Base-by-base conservation (phyloP, 2,797 vertebrate genomes). In the Acanthurus tractus region DNA sequence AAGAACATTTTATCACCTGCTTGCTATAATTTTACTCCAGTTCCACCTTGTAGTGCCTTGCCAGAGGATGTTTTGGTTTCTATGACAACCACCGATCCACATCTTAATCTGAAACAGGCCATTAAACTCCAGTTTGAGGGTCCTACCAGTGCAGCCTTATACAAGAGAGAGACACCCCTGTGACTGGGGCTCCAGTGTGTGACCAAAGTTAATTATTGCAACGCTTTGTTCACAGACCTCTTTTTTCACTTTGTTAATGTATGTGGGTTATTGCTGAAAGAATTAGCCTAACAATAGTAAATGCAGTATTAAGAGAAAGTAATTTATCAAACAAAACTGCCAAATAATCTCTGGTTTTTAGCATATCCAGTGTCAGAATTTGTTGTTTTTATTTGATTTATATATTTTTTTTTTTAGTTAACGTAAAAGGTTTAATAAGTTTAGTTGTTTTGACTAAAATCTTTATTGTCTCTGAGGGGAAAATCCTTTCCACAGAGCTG, bases 91-190 rank as follows among this genome's bases (percentile, higher is more conserved):
- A 92, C 92, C 67, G 95, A 96, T 81, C 95, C 96, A 6, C 94
- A 96, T 57, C 93, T 96, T 23, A 95, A 96, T 85, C 93, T 96
- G 14, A 96, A 97, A 87, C 95, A 94, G 59, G 96, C 96, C 73
- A 95, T 96, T 78, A 96, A 97, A 83, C 89, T 97, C 61, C 95
- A 95, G 81, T 96, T 97, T 76, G 96, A 96, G 74, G 96, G 96
- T 49, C 95, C 96, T 52, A 96, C 95, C 68, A 95, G 95, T 22
- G 92, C 94, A 59, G 93, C 92, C 75, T 91, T 94, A 76, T 93
- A 93, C 85, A 96, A 96, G 85, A 93, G 95, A 82, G 96, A 97
- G 81, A 97, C 96, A 0, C 95, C 95, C 7, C 88, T 96, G 63
- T 96, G 89, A 96, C 15, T 17, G 45, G 8, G 34, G 50, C 38